A percentile compares a stretch with the other conserved stretches of the same genome.
Evolutionary conservation across 2,888 invertebrate species (phyloP).

Genomic region (Sicus ferrugineus): DNA sequence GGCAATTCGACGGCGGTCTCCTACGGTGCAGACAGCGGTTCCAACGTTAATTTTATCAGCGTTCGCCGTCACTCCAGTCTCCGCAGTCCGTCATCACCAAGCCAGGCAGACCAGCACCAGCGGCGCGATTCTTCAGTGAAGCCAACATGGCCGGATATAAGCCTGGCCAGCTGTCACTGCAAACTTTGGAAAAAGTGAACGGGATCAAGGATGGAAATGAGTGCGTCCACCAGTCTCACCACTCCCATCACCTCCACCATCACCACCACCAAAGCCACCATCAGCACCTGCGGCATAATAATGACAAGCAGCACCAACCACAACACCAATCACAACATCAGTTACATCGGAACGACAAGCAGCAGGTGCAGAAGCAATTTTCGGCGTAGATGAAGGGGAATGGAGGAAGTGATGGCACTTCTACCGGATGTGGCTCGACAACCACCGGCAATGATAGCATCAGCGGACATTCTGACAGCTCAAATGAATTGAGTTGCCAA

Average conservation of each 20-base stretch:
- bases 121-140: conserved; percentile 63
- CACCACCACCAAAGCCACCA: conserved; percentile 22
- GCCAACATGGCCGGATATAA: conserved; percentile 64
- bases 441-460: conserved; percentile 18
- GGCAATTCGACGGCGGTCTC: not conserved
- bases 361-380: conserved; percentile 43
- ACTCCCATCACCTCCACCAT: conserved; percentile 29
- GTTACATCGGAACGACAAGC: too few relatives aligned
- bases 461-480: conserved; percentile 12
- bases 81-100: too few relatives aligned
- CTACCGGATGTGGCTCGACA: too few relatives aligned
- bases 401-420: not conserved
- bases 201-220: conserved; percentile 59
- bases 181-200: conserved; percentile 62
- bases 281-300: conserved; percentile 34
- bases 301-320: conserved; percentile 2
- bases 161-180: conserved; percentile 61
- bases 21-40: not conserved
- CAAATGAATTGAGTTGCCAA: conserved; percentile 31
- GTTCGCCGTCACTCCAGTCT: conserved; percentile 35
- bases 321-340: conserved; percentile 11
- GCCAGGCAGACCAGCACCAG: conserved; percentile 45
- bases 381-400: not conserved
- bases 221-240: conserved; percentile 41
- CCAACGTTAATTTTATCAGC: too few relatives aligned